Conservation (phyloP, 2,797 vertebrate genomes). For the Rhinatrema bivittatum region DNA sequence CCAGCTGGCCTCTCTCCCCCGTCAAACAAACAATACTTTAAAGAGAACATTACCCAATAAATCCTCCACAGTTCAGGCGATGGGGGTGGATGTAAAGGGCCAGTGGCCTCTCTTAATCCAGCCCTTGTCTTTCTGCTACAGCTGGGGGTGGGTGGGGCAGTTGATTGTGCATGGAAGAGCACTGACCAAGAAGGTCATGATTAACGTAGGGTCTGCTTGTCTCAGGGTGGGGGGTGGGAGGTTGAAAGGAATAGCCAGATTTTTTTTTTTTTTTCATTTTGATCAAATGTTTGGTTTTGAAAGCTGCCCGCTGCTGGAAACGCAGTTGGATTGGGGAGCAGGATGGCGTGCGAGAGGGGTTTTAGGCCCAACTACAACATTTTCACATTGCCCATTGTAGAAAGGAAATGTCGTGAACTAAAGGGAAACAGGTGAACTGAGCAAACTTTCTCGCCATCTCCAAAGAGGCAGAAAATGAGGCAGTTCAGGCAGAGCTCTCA, state of each 20-base stretch:
- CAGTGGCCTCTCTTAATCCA: too few species aligned
- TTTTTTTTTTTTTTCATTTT: slow-evolving; percentile 53
- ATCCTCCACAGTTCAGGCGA: too few species aligned
- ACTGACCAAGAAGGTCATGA: slow-evolving; percentile 52
- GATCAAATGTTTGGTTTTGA: slow-evolving; percentile 53
- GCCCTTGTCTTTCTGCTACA: too few species aligned
- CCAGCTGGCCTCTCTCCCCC: too few species aligned
- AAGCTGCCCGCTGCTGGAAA: slow-evolving; percentile 51
- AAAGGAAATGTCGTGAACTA: slow-evolving; percentile 9
- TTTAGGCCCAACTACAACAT: slow-evolving; percentile 28
- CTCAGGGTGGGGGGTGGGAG: too few species aligned
- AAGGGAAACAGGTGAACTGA: neutral
- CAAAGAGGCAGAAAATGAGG: neutral
- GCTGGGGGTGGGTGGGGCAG: too few species aligned
- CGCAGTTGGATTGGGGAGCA: slow-evolving; percentile 43
- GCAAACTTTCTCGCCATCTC: neutral
- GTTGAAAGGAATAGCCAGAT: slow-evolving; percentile 56
- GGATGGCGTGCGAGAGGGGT: slow-evolving; percentile 38
- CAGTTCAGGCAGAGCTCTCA: slow-evolving; percentile 6
- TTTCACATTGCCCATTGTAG: slow-evolving; percentile 26
- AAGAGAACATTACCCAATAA: too few species aligned
- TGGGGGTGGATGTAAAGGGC: too few species aligned
- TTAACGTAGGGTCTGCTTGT: slow-evolving; percentile 55
- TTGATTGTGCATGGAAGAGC: slow-evolving; percentile 34
- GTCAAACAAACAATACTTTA: too few species aligned